These are phyloP conservation scores for Volucella inanis DNA, from an alignment of 2,888 invertebrate species.

Conservation along the genomic window DNA sequence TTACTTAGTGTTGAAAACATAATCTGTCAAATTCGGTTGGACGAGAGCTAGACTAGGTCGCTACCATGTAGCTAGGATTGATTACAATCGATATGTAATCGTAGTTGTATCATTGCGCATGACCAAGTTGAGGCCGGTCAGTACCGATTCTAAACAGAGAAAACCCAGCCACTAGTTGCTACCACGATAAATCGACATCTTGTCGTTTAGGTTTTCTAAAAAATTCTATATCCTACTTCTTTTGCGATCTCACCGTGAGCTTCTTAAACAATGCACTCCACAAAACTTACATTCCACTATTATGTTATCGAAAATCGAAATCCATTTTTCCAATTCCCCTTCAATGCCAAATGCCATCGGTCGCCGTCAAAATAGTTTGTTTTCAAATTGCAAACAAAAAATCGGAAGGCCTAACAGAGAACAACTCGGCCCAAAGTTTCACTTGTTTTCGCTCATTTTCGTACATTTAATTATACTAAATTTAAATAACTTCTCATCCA, in stretches of 20 bases:
- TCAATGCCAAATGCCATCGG: conserved; percentile 39
- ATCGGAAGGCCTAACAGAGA: conserved; percentile 57
- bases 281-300: neutral
- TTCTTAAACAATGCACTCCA: neutral
- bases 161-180: no score
- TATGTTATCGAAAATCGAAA: conserved; percentile 46
- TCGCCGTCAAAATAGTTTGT: conserved; percentile 65
- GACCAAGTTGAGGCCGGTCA: no score
- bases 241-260: neutral
- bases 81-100: no score
- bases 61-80: no score
- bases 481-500: conserved; percentile 29
- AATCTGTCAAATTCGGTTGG: no score
- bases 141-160: no score
- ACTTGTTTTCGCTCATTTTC: conserved; percentile 39
- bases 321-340: conserved; percentile 16
- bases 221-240: neutral
- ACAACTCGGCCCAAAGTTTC: conserved; percentile 41
- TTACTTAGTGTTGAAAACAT: no score
- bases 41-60: no score
- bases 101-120: no score
- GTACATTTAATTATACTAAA: conserved; percentile 6
- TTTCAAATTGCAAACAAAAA: conserved; percentile 65
- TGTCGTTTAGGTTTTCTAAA: neutral
- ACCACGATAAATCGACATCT: no score